These are phyloP conservation scores for Graphium colonna DNA, from an alignment of 2,888 invertebrate genomes.

Conservation along the genomic window DNA sequence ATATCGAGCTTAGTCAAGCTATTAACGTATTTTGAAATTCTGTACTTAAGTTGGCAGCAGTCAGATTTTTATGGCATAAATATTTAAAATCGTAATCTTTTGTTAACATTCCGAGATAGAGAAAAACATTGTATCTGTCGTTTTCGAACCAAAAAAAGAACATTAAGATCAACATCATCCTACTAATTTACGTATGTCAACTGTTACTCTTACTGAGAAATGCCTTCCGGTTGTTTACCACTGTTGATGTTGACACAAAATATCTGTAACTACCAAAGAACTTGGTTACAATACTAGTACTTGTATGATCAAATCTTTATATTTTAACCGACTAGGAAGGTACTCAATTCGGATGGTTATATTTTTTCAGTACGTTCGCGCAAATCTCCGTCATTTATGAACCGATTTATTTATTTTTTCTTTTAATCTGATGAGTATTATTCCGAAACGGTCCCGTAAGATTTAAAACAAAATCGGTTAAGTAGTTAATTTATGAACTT, in stretches of 20 bases:
- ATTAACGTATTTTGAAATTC: slow-evolving; percentile 57
- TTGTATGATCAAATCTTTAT: not conserved
- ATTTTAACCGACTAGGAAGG: no score
- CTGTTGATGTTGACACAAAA: not conserved
- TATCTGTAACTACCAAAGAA: not conserved
- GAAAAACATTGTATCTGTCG: no score
- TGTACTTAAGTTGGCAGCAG: slow-evolving; percentile 59
- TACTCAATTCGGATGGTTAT: no score
- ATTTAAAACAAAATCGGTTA: no score
- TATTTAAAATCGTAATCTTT: not conserved
- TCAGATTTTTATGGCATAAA: slow-evolving; percentile 66
- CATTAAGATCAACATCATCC: not conserved
- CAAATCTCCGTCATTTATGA: no score
- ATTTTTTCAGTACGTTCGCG: no score
- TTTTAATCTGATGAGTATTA: no score
- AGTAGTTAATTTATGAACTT: no score
- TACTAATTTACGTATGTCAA: not conserved
- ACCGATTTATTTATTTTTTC: no score
- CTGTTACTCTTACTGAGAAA: not conserved
- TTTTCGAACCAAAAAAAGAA: not conserved
- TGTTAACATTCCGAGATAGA: no score
- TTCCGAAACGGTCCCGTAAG: no score
- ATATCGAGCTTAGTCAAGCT: slow-evolving; percentile 57
- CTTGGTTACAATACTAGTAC: no score
- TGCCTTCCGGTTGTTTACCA: not conserved